phyloP scores from a whole-genome alignment of 2,888 invertebrate species.

The Dinocampus coccinellae region DNA sequence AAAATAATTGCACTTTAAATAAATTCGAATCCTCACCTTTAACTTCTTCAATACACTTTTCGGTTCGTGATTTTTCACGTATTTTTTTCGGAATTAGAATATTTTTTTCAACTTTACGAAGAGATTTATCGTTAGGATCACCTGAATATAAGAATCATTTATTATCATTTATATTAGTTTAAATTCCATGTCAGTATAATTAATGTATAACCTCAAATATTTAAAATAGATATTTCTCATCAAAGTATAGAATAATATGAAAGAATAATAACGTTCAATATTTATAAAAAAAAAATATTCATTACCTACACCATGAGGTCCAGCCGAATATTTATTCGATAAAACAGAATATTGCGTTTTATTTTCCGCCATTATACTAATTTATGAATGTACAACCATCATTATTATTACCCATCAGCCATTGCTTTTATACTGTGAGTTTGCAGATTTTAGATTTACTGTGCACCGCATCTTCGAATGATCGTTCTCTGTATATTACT shows the following conservation, averaged over 20 bases:
- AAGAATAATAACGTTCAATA: neutral
- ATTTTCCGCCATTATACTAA: constrained; percentile 37
- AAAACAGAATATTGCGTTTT: constrained; percentile 59
- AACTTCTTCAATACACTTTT: constrained; percentile 84
- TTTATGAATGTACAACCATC: neutral
- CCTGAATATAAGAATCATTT: constrained; percentile 71
- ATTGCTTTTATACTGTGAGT: constrained; percentile 52
- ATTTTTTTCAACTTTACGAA: constrained; percentile 90
- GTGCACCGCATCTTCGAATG: constrained; percentile 42
- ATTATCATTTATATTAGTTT: neutral
- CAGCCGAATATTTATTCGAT: constrained; percentile 69
- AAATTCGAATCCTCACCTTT: constrained; percentile 69
- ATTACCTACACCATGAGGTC: constrained; percentile 74
- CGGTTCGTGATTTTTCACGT: constrained; percentile 83
- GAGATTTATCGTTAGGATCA: constrained; percentile 85
- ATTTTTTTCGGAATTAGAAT: constrained; percentile 91
- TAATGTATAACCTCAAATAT: constrained; percentile 33
- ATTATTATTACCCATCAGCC: constrained; percentile 28
- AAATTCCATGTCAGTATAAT: neutral
- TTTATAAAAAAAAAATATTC: constrained; percentile 36
- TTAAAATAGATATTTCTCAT: neutral
- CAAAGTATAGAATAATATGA: neutral
- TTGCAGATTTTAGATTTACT: constrained; percentile 61
- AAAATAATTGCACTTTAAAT: too few species aligned
- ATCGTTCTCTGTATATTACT: constrained; percentile 21